Conservation (phyloP, 2,888 invertebrate species). For the Chorisops tibialis region DNA sequence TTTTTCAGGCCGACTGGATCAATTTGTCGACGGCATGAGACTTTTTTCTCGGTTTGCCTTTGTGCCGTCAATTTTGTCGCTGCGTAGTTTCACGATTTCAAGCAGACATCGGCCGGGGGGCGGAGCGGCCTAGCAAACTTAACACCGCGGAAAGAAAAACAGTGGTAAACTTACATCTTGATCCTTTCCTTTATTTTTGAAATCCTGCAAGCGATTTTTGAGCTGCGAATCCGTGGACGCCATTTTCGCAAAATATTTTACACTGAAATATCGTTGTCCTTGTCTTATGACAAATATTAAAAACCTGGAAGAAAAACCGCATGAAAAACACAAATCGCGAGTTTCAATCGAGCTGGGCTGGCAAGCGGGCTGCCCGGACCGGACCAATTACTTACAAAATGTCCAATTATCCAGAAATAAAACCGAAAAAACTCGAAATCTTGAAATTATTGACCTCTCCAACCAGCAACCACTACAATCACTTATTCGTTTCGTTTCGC, state of each 20-base stretch:
- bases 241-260: slow-evolving; percentile 18
- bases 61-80: slow-evolving; percentile 5
- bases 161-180: slow-evolving; percentile 80
- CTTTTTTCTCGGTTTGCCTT: no score
- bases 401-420: slow-evolving; percentile 12
- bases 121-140: not conserved
- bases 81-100: slow-evolving; percentile 13
- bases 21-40: no score
- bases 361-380: not conserved
- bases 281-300: slow-evolving; percentile 31
- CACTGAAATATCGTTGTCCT: slow-evolving; percentile 27
- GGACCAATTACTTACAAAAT: not conserved
- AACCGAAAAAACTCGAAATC: slow-evolving; percentile 12
- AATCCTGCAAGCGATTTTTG: slow-evolving; percentile 83
- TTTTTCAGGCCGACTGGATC: no score
- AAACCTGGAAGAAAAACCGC: slow-evolving; percentile 3
- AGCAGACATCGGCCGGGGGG: not conserved
- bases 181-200: slow-evolving; percentile 99
- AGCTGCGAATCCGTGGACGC: slow-evolving; percentile 35
- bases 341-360: slow-evolving; percentile 2
- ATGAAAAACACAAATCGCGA: not conserved
- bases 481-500: slow-evolving; percentile 9
- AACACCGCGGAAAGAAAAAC: slow-evolving; percentile 19
- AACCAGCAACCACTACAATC: slow-evolving; percentile 2
- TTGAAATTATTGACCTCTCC: slow-evolving; percentile 19